These are phyloP conservation scores for Drosophila pseudotakahashii DNA, from an alignment of 2,888 invertebrate species.

Conservation along the genomic window DNA sequence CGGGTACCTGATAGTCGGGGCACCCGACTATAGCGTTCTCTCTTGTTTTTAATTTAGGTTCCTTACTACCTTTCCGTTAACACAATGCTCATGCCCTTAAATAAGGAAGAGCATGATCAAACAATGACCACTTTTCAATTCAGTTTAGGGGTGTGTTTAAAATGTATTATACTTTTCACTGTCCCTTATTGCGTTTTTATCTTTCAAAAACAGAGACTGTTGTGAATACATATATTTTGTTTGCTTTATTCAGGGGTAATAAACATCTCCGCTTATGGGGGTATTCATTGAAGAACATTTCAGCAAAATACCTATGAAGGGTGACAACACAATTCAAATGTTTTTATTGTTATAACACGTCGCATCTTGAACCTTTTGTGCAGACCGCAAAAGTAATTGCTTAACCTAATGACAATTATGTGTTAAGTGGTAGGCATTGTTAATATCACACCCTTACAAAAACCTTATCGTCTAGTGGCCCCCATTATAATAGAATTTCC, in stretches of 20 bases:
- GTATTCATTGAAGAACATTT: conserved; percentile 61
- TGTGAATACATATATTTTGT: conserved; percentile 52
- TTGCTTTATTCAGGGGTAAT: conserved; percentile 76
- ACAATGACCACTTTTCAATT: conserved; percentile 72
- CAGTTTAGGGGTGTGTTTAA: conserved; percentile 72
- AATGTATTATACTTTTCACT: conserved; percentile 69
- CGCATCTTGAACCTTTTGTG: conserved; percentile 69
- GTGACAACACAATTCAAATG: conserved; percentile 78
- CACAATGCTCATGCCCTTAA: conserved; percentile 61
- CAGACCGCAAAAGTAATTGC: conserved; percentile 66
- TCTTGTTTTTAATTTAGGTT: conserved; percentile 28
- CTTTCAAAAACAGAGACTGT: conserved; percentile 77
- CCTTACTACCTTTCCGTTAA: conserved; percentile 48
- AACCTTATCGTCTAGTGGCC: too few relatives aligned
- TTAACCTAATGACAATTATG: conserved; percentile 81
- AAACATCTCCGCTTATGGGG: conserved; percentile 65
- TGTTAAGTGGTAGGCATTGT: conserved; percentile 71
- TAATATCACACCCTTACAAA: conserved; percentile 56
- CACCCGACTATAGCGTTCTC: too few relatives aligned
- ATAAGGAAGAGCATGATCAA: conserved; percentile 72
- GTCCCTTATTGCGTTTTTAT: conserved; percentile 74
- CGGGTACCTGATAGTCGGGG: too few relatives aligned
- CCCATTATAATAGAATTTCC: background rate
- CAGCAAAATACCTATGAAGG: conserved; percentile 68
- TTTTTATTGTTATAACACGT: conserved; percentile 81